These are phyloP conservation scores for Pempheris klunzingeri DNA, from an alignment of 2,797 vertebrate genomes.

Conservation along the genomic window DNA sequence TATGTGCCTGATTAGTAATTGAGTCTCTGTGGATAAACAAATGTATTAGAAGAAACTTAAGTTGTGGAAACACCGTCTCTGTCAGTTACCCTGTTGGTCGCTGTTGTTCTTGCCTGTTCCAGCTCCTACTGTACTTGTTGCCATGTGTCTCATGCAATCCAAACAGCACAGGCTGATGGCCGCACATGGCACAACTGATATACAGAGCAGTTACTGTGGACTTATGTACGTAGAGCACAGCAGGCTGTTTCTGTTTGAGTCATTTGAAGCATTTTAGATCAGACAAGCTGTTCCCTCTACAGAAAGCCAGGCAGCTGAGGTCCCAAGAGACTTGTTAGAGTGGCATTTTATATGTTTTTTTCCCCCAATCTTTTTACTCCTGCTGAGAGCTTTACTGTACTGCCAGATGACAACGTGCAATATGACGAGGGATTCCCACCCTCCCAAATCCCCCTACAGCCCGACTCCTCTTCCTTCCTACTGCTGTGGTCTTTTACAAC, in stretches of 20 bases:
- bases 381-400: slow-evolving; percentile 48
- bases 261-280: slow-evolving; percentile 72
- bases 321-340: slow-evolving; percentile 82
- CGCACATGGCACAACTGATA: slow-evolving; percentile 33
- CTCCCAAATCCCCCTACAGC: slow-evolving; percentile 33
- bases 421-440: slow-evolving; percentile 67
- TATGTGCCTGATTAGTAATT: slow-evolving; percentile 21
- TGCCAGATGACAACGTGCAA: slow-evolving; percentile 58
- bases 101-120: slow-evolving; percentile 16
- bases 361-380: slow-evolving; percentile 50
- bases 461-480: slow-evolving; percentile 8
- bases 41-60: slow-evolving; percentile 14
- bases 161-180: slow-evolving; percentile 22
- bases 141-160: slow-evolving; percentile 23
- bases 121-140: slow-evolving; percentile 13
- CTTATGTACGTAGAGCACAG: slow-evolving; percentile 37
- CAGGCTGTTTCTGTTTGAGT: slow-evolving; percentile 50
- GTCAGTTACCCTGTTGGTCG: slow-evolving; percentile 3
- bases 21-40: slow-evolving; percentile 35
- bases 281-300: slow-evolving; percentile 72
- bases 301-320: slow-evolving; percentile 59
- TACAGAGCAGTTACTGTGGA: slow-evolving; percentile 16
- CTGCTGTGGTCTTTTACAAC: slow-evolving; percentile 26
- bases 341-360: slow-evolving; percentile 68
- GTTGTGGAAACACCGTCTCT: slow-evolving; percentile 13